Conservation (phyloP, 2,888 invertebrate species). For the Atrina japonica region DNA sequence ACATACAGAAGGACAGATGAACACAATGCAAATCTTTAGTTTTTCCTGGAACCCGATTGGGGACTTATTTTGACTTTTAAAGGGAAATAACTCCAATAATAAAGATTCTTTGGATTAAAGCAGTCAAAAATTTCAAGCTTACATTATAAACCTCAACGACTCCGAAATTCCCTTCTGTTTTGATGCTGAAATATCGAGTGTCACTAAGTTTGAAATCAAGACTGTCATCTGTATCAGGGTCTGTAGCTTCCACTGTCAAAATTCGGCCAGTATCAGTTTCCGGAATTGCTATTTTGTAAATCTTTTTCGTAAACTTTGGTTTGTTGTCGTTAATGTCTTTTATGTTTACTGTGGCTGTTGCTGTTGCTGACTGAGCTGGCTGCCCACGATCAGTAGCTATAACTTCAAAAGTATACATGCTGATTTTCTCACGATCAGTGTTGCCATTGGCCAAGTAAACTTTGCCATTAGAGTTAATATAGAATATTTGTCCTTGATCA, state of each 20-base stretch:
- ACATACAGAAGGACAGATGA: too few species aligned
- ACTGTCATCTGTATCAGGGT: conserved; percentile 31
- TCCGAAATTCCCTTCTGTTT: conserved; percentile 3
- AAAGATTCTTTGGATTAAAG: too few species aligned
- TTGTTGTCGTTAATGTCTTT: conserved; percentile 99
- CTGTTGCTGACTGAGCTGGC: conserved; percentile 85
- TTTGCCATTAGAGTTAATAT: conserved; percentile 60
- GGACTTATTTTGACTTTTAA: too few species aligned
- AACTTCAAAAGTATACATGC: conserved; percentile 92
- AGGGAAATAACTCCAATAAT: too few species aligned
- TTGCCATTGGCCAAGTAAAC: conserved; percentile 59
- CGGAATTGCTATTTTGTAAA: conserved; percentile 37
- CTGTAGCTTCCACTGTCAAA: conserved; percentile 13
- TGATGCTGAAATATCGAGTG: conserved; percentile 19
- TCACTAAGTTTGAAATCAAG: conserved; percentile 19
- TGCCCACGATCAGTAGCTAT: conserved; percentile 89
- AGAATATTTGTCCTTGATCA: conserved; percentile 40
- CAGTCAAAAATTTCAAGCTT: not conserved
- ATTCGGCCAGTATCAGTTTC: conserved; percentile 36
- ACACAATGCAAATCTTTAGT: too few species aligned
- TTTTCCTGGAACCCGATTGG: too few species aligned
- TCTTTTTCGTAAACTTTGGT: conserved; percentile 87
- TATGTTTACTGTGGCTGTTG: conserved; percentile 96
- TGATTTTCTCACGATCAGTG: conserved; percentile 73
- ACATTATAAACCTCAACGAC: conserved; percentile 22